These are phyloP conservation scores for Aphyosemion australe DNA, from an alignment of 2,113 vertebrate genomes.

Conservation along the genomic window DNA sequence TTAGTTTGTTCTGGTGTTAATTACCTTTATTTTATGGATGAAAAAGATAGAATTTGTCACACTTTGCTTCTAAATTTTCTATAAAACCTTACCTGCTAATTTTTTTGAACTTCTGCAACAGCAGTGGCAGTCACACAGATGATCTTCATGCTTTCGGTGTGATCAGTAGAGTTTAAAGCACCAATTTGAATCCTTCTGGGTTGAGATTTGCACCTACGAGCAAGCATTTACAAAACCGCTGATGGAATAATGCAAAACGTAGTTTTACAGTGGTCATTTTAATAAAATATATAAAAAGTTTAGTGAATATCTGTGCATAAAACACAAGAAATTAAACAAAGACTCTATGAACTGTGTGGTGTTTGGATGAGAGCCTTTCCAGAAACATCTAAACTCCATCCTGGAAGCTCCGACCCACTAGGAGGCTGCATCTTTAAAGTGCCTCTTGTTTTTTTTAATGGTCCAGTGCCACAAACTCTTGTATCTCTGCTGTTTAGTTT, in stretches of 20 bases:
- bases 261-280: constrained; percentile 3
- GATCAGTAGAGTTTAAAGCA: too few species aligned
- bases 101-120: too few species aligned
- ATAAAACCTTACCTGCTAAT: too few species aligned
- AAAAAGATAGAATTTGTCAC: neutral
- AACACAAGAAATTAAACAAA: too few species aligned
- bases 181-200: too few species aligned
- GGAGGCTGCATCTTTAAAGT: constrained; percentile 24
- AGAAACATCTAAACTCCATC: too few species aligned
- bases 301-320: too few species aligned
- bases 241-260: constrained; percentile 5
- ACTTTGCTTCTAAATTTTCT: too few species aligned
- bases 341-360: too few species aligned
- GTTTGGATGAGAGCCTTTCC: neutral
- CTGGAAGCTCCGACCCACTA: constrained; percentile 31
- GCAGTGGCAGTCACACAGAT: too few species aligned
- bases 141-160: too few species aligned
- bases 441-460: constrained; percentile 15
- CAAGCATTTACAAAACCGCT: neutral
- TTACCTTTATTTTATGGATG: constrained; percentile 1
- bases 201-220: neutral
- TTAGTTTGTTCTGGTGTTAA: constrained; percentile 7
- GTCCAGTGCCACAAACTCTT: constrained; percentile 18
- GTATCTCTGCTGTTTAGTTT: constrained; percentile 2
- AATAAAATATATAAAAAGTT: neutral